A percentile compares a stretch with the other conserved stretches of the same genome.
Conservation (phyloP, 1,140 invertebrate genomes). For the Plodia interpunctella region DNA sequence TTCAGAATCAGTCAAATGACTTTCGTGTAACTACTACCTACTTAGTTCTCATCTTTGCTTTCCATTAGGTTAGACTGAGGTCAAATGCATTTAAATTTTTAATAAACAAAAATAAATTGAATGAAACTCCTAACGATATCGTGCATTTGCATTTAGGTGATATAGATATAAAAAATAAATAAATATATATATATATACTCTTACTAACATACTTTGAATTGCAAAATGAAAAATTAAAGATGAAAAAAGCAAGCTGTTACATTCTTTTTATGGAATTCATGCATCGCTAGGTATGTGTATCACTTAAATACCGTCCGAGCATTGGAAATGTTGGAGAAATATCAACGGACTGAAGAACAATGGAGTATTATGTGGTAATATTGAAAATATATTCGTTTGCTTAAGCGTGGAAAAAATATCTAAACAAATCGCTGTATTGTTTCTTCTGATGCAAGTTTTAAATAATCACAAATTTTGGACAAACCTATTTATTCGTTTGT, state of each 20-base stretch:
- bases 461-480: slow-evolving; percentile 16
- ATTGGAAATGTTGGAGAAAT: slow-evolving; percentile 65
- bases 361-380: slow-evolving; percentile 76
- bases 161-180: no score
- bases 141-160: no score
- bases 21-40: no score
- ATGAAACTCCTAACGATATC: no score
- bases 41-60: no score
- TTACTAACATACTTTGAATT: no score
- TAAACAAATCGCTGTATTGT: slow-evolving; percentile 74
- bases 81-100: no score
- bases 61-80: no score
- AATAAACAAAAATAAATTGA: no score
- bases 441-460: slow-evolving; percentile 46
- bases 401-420: slow-evolving; percentile 70
- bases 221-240: not conserved
- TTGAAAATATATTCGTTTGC: slow-evolving; percentile 73
- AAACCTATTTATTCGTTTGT: no score
- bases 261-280: slow-evolving; percentile 47
- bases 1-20: no score
- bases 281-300: slow-evolving; percentile 57
- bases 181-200: no score
- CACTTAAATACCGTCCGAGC: slow-evolving; percentile 57
- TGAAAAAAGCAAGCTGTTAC: slow-evolving; percentile 30
- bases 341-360: slow-evolving; percentile 68